Percentiles rank a stretch among this genome's conserved stretches.
phyloP scores from a whole-genome alignment of 53 echinoderm and acorn worm genomes.

The Hippasteria phrygiana region DNA sequence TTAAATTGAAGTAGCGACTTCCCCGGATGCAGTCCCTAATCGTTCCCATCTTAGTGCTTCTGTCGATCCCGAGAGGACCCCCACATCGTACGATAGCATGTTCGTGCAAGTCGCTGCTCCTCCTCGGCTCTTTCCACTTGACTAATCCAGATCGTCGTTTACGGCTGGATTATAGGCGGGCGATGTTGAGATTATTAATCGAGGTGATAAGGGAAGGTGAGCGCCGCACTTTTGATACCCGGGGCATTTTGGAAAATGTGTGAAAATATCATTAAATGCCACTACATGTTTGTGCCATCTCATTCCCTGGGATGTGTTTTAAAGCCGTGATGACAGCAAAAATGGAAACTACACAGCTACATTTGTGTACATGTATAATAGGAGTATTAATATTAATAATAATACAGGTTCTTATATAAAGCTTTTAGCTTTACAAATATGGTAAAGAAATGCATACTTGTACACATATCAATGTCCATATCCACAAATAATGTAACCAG shows the following conservation, averaged over 20 bases:
- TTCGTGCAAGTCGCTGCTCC: background rate
- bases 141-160: conserved; percentile 37
- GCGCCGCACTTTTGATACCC: background rate
- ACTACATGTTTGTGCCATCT: conserved; percentile 21
- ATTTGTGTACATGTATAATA: too few relatives aligned
- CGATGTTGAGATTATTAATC: conserved; percentile 42
- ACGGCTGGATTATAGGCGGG: conserved; percentile 11
- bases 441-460: too few relatives aligned
- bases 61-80: background rate
- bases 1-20: background rate
- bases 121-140: background rate
- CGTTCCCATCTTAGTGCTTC: background rate
- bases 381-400: too few relatives aligned
- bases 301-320: background rate
- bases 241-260: conserved; percentile 25
- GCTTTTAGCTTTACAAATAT: too few relatives aligned
- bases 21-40: background rate
- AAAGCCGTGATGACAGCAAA: too few relatives aligned
- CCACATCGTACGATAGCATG: background rate
- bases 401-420: too few relatives aligned
- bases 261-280: conserved; percentile 54
- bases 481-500: too few relatives aligned
- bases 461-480: too few relatives aligned
- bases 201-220: conserved; percentile 1
- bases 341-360: too few relatives aligned